Conservation (phyloP, 37 sponge, comb jelly and placozoan species). For the Ephydatia muelleri region DNA sequence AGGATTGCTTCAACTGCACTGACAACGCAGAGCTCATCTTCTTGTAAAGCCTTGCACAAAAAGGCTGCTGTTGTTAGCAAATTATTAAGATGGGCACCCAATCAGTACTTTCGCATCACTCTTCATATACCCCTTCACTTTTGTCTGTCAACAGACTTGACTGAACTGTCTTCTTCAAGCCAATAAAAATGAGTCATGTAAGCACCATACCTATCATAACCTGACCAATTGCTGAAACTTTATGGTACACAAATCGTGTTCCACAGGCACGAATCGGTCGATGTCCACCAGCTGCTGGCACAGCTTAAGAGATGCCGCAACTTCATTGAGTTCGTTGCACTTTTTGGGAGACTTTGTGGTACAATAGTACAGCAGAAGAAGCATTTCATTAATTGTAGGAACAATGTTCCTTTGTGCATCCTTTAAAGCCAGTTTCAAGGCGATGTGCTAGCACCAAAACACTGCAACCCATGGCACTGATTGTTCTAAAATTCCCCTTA, state of each 20-base stretch:
- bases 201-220: conserved; percentile 42
- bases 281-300: conserved; percentile 34
- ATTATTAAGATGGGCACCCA: conserved; percentile 73
- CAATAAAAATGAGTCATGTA: conserved; percentile 43
- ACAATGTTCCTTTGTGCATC: conserved; percentile 63
- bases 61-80: conserved; percentile 47
- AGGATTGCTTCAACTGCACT: conserved; percentile 65
- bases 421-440: conserved; percentile 55
- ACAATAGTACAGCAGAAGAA: conserved; percentile 49
- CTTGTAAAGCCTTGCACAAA: conserved; percentile 59
- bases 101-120: conserved; percentile 46
- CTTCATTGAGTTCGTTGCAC: conserved; percentile 50
- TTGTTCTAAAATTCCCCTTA: conserved; percentile 26
- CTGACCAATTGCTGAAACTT: conserved; percentile 40
- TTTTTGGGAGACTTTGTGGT: conserved; percentile 69
- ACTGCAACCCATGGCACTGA: conserved; percentile 40
- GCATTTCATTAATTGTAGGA: conserved; percentile 69
- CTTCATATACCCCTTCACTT: conserved; percentile 59
- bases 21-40: conserved; percentile 55
- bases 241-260: conserved; percentile 40
- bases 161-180: conserved; percentile 20
- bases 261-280: conserved; percentile 44
- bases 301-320: conserved; percentile 34
- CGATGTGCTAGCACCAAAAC: conserved; percentile 77
- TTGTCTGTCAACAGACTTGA: conserved; percentile 32